Base-by-base conservation (phyloP, 1,140 invertebrate species). In the Drosophila albomicans region DNA sequence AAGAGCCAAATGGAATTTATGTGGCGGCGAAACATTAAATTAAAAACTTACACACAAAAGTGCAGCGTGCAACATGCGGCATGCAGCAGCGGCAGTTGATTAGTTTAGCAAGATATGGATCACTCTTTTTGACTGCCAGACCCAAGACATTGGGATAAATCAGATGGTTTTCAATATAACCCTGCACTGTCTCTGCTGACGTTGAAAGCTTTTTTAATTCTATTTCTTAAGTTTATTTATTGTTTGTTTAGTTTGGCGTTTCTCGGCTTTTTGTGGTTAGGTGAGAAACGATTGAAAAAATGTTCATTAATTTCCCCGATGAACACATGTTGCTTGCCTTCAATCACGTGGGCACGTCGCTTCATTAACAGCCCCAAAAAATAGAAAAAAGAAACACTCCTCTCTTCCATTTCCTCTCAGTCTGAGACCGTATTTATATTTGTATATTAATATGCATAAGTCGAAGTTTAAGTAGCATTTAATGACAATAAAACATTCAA, bases 391-490 rank as follows among this genome's bases (percentile, higher is more conserved):
- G 48, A 45, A 66, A 54, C 64, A 56, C 59, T 38, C 35, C 63
- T 49, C 30, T 25, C 51, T 5, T 16, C 5, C 3, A 11, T 35
- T 25, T 4, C 20, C 20, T 25, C 13, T 10, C 48, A 15, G 61
- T 38, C 25, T 35, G 1, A 20, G 54, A 49, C 38, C 25, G 25
- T 20, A 57, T 67, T 59, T 25, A 25, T 28, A 64, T 71, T 48
- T 57, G 30, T 30, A 54, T 32, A 48, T 86, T 72, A 84, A 88
- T 88, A 87, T 88, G 68, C 84, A 82, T 62, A 88, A 84, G 73
- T 70, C 80, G 66, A 66, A 62, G 68, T 82, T 77, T 68, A 87
- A 82, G 73, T 87, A 87, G 82, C 82, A 75, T 74, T 67, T 77
- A 79, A 56, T 54, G 62, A 54, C 79, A 77, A 79, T 79, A 82